Evolutionary conservation across 2,113 vertebrate species (phyloP).

Genomic region (Ia io): DNA sequence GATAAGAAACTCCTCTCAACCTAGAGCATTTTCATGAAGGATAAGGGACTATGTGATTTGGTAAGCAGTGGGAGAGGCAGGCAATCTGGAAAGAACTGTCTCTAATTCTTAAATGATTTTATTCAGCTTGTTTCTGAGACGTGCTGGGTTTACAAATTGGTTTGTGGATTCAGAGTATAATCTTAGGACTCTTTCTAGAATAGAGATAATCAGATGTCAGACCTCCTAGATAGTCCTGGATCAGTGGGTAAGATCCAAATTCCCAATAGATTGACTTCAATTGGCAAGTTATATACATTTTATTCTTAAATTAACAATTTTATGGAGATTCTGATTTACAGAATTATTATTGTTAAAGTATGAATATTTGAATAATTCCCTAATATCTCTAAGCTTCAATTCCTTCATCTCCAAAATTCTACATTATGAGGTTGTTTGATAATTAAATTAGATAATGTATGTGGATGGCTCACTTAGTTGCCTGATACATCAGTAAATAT

Average conservation of each 20-base stretch:
- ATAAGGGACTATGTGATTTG: background rate
- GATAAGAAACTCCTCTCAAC: background rate
- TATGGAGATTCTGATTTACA: background rate
- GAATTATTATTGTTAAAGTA: background rate
- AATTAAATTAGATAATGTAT: background rate
- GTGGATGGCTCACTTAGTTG: background rate
- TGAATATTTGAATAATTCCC: background rate
- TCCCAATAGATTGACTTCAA: background rate
- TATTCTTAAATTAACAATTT: background rate
- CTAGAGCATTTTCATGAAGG: background rate
- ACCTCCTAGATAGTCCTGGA: background rate
- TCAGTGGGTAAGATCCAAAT: background rate
- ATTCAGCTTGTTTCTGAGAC: background rate
- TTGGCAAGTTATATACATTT: background rate
- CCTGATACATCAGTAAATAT: background rate
- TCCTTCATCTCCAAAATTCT: background rate
- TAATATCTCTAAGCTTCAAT: background rate
- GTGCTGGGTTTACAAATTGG: background rate
- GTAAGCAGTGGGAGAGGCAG: background rate
- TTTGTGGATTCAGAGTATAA: background rate
- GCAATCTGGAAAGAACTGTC: background rate
- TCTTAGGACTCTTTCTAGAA: background rate
- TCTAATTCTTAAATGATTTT: constrained; percentile 1
- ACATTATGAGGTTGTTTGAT: background rate
- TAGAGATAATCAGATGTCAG: background rate